Evolutionary conservation across 2,888 invertebrate species (phyloP), one percentile per base, ranked within the genome.

Genomic region (Xylocampa areola): DNA sequence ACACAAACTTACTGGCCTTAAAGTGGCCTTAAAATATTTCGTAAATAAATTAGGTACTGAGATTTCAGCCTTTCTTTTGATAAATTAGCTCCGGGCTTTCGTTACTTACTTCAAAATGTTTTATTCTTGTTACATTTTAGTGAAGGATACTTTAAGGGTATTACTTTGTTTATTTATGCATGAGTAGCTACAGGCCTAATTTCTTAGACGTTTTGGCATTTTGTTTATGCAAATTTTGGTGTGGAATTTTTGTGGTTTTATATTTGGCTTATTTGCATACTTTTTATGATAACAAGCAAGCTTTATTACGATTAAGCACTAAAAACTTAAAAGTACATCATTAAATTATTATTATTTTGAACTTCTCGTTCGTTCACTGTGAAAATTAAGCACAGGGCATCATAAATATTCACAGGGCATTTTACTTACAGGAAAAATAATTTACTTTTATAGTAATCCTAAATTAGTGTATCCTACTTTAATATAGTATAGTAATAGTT

Each of bases 21-120:
- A n/a, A n/a, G n/a, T n/a, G 16, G 21, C 11, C 14, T 1, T 1
- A 35, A 37, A 29, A 33, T 35, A 6, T 44, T 29, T 39, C 11
- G 10, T 29, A 43, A 27, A 57, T 48, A 48, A 44, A 52, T 32
- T 45, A n/a, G n/a, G n/a, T n/a, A 40, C 17, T 0, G 1, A 16
- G 6, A 33, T 19, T 45, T 44, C 4, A 35, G 39, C 4, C 21
- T 61, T 36, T 0, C 30, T 29, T 40, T 68, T 40, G 29, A 65
- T 32, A 29, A 52, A 67, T 51, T 59, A 59, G 11, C 30, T 17
- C 10, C 7, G 0, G 33, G 27, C 4, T 19, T 30, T 36, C 6
- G 4, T 23, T 44, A 35, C 21, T 21, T 23, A 23, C 11, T 40
- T 35, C 8, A 30, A 0, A 16, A 25, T 19, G 10, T 37, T 37